Evolutionary conservation across 2,113 vertebrate genomes (phyloP), one percentile per base, ranked within the genome.

Genomic region (Ceyx margarethae): DNA sequence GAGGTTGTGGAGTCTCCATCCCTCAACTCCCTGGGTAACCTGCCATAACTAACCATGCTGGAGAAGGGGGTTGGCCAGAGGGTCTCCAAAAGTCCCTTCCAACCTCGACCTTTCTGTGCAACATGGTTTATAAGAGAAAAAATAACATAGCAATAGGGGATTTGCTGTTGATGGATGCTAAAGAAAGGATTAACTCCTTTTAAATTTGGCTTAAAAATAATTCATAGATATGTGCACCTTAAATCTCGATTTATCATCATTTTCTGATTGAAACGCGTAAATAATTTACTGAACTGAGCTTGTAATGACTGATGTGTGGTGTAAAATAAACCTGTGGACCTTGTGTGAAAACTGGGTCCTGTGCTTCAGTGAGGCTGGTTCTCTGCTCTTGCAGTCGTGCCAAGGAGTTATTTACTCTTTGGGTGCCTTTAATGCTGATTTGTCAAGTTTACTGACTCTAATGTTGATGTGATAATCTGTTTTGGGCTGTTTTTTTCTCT

Each of bases 271-370:
- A 42, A 46, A 43, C 40, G 43, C 1, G 2, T 48, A 61, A 67
- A 61, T 85, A 50, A 67, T 67, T 73, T 26, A 29, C 31, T 6
- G 37, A 42, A 33, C 6, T 46, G 42, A 46, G 48, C 35, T 43
- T 40, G 54, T 68, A 57, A 53, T 33, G 57, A 61, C 23, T 73
- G 22, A 20, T 33, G 13, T 16, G 53, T 61, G 40, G 72, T 28
- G 35, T 33, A 33, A 73, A 78, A 35, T 4, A 51, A 31, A 19
- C 3, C 29, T n/a, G n/a, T 28, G 35, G 17, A 35, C 8, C 33
- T 7, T 1, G 1, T 1, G 3, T 51, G 42, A 14, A 35, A 57
- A 17, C 3, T 15, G 10, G 51, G 26, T 56, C 40, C 33, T 45
- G 21, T 56, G 46, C 33, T 28, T 23, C 22, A 8, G 29, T 4